A percentile compares a stretch with the other conserved stretches of the same genome.
phyloP scores from a whole-genome alignment of 2,797 vertebrate genomes.

The Diceros bicornis region DNA sequence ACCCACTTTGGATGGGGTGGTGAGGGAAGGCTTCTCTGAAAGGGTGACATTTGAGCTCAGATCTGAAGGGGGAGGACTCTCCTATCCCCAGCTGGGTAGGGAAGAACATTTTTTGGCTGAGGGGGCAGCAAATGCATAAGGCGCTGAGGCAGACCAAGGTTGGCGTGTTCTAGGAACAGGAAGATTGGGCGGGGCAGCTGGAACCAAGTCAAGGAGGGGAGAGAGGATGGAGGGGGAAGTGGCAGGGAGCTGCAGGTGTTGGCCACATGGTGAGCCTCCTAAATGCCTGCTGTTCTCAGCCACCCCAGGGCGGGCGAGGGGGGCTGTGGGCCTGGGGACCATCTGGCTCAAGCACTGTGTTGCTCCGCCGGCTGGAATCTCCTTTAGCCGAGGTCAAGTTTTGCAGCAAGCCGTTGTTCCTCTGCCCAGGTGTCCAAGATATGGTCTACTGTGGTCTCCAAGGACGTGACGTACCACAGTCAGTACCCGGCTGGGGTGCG shows the following conservation, averaged over 20 bases:
- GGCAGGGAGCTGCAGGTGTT: not conserved
- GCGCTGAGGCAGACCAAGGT: not conserved
- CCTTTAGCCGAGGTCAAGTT: not conserved
- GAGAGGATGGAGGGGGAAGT: no score
- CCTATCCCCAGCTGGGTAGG: not conserved
- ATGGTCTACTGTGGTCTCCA: not conserved
- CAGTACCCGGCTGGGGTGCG: conserved; percentile 43
- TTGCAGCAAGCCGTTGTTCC: not conserved
- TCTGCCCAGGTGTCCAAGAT: not conserved
- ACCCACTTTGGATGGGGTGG: not conserved
- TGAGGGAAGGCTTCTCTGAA: not conserved
- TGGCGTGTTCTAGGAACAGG: not conserved
- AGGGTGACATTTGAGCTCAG: not conserved
- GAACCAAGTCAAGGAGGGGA: not conserved
- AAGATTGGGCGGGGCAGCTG: not conserved
- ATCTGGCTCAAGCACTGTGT: not conserved
- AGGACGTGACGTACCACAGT: not conserved
- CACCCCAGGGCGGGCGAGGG: no score
- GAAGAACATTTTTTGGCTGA: not conserved
- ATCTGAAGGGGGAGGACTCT: not conserved
- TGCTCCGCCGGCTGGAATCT: conserved; percentile 45
- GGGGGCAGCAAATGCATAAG: not conserved
- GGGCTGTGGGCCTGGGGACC: not conserved
- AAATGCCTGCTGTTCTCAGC: not conserved
- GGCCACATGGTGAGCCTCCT: not conserved